Conservation (phyloP, 1,140 invertebrate species). For the Drosophila obscura region DNA sequence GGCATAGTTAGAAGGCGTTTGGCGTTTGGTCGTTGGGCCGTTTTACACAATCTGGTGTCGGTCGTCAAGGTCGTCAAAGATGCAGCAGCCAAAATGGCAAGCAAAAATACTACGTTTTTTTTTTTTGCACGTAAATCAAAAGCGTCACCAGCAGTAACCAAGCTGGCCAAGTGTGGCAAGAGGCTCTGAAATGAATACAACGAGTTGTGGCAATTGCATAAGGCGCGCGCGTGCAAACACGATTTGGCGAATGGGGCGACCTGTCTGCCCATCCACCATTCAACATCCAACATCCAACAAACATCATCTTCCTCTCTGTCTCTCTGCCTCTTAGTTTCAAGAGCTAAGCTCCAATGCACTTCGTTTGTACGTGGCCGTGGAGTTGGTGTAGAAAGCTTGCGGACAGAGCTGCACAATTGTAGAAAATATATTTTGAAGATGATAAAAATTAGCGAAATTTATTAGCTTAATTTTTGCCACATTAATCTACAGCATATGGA, state of each 20-base stretch:
- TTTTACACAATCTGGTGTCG: conserved; percentile 44
- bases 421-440: too few relatives aligned
- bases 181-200: conserved; percentile 33
- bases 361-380: conserved; percentile 18
- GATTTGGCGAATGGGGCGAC: conserved; percentile 28
- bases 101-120: conserved; percentile 17
- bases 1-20: conserved; percentile 46
- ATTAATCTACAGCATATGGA: too few relatives aligned
- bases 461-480: too few relatives aligned
- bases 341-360: conserved; percentile 5
- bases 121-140: conserved; percentile 37
- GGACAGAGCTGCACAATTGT: too few relatives aligned
- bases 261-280: conserved; percentile 9
- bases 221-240: conserved; percentile 48
- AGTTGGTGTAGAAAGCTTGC: too few relatives aligned
- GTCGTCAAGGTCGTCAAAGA: conserved; percentile 52
- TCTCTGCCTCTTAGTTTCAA: conserved; percentile 2
- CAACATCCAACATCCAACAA: not conserved
- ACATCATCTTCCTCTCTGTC: conserved; percentile 13
- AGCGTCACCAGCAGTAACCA: conserved; percentile 31
- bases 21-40: conserved; percentile 15
- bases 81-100: conserved; percentile 41
- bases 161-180: conserved; percentile 36
- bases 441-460: too few relatives aligned
- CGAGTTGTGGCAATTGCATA: conserved; percentile 33